Evolutionary conservation across 2,113 vertebrate genomes (phyloP), one percentile per base, ranked within the genome.

Genomic region (Eubucco bourcierii): DNA sequence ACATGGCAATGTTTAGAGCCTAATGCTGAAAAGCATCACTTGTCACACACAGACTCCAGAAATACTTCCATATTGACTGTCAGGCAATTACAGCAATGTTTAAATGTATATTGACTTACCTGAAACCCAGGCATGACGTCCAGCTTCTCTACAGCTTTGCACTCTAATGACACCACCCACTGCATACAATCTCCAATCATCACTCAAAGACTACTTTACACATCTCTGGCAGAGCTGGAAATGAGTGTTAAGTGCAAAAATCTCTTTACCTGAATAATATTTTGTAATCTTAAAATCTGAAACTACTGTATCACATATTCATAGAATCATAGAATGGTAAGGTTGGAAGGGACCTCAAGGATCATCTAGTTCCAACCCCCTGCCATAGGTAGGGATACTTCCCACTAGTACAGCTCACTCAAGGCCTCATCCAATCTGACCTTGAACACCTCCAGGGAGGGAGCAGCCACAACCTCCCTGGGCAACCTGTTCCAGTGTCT

Each of bases 21-120:
- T 53, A 41, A 8, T 60, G 25, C 60, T 95, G 85, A 95, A 95
- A 94, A 96, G 91, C 61, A 39, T 87, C 71, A 84, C 71, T 90
- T 95, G 31, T 94, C 61, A 15, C 50, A 93, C 28, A n/a, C 34
- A 94, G 71, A 20, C 23, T 82, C 18, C 28, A 93, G 63, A 23
- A 68, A 84, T 72, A 92, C 52, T 59, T 93, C 74, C 39, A 56
- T 90, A 66, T 74, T 85, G 82, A 94, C 92, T 41, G 12, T 18
- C 68, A 91, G 59, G 61, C 37, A 75, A 85, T 90, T 84, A 75
- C 25, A 81, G 37, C 66, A 50, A 34, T 0, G 7, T 58, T 92
- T 88, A 90, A 95, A 70, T 67, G 21, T 52, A 88, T 88, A 92
- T 79, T 95, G 85, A 96, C 78, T 72, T 72, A 53, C 27, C 23